Conservation (phyloP, 2,888 invertebrate species). For the Lithosia quadra region DNA sequence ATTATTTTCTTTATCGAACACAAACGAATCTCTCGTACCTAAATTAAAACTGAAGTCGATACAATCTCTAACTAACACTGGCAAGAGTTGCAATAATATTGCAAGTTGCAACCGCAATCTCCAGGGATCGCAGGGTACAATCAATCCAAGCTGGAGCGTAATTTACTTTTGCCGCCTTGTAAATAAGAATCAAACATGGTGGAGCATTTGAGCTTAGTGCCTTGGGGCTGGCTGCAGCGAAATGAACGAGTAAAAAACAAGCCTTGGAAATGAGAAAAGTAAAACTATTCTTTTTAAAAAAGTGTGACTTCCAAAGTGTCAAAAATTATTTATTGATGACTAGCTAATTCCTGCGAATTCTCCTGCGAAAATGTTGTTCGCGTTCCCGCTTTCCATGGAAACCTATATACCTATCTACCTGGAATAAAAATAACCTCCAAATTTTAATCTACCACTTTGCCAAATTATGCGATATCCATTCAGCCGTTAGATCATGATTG, state of each 20-base stretch:
- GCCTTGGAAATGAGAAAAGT: not conserved
- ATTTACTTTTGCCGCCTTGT: constrained; percentile 78
- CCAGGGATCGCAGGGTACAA: constrained; percentile 67
- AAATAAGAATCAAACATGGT: constrained; percentile 72
- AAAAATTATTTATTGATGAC: not conserved
- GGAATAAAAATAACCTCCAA: too few relatives aligned
- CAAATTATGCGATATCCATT: too few relatives aligned
- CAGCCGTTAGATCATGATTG: too few relatives aligned
- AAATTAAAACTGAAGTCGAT: constrained; percentile 16
- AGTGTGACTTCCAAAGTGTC: not conserved
- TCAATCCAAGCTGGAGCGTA: constrained; percentile 73
- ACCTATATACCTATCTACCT: too few relatives aligned
- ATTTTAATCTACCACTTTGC: too few relatives aligned
- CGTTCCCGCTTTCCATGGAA: too few relatives aligned
- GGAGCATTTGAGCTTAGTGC: constrained; percentile 49
- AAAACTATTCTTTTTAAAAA: not conserved
- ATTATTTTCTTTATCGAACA: not conserved
- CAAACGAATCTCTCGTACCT: not conserved
- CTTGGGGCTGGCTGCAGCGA: constrained; percentile 32
- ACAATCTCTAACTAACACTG: constrained; percentile 28
- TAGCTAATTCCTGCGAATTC: too few relatives aligned
- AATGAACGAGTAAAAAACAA: constrained; percentile 43
- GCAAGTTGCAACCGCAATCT: constrained; percentile 69
- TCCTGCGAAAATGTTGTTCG: too few relatives aligned
- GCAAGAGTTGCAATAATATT: constrained; percentile 64